Conservation (phyloP, 2,888 invertebrate species). For the Trichacis sp. region DNA sequence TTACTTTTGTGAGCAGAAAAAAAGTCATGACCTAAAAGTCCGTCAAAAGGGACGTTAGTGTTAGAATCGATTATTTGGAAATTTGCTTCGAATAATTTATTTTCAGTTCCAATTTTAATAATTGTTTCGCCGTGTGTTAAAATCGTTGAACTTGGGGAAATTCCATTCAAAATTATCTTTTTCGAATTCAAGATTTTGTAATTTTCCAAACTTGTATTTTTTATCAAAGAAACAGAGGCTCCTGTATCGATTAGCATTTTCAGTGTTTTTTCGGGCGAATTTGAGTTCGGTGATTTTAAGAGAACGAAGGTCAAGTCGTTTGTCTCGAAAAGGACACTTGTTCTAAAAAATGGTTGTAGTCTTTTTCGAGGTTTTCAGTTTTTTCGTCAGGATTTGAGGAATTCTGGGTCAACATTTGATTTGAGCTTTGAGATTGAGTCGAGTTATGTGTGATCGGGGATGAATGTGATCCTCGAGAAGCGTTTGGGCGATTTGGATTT, state of each 20-base stretch:
- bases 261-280: conserved; percentile 6
- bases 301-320: no score
- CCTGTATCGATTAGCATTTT: conserved; percentile 24
- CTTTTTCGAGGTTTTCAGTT: no score
- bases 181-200: conserved; percentile 9
- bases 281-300: no score
- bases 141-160: conserved; percentile 13
- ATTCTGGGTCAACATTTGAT: no score
- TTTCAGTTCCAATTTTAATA: no score
- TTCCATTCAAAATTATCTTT: conserved; percentile 21
- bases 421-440: no score
- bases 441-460: no score
- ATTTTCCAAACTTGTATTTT: conserved; percentile 13
- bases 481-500: no score
- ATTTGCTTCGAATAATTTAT: background rate
- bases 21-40: conserved; percentile 11
- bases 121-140: conserved; percentile 11
- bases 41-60: conserved; percentile 13
- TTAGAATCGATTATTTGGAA: conserved; percentile 5
- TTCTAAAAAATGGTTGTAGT: no score
- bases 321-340: no score
- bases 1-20: conserved; percentile 10
- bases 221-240: conserved; percentile 22
- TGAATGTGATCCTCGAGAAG: no score
- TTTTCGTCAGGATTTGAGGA: no score